Conservation (phyloP, 1,140 invertebrate genomes). For the roundworm (Caenorhabditis elegans) region DNA sequence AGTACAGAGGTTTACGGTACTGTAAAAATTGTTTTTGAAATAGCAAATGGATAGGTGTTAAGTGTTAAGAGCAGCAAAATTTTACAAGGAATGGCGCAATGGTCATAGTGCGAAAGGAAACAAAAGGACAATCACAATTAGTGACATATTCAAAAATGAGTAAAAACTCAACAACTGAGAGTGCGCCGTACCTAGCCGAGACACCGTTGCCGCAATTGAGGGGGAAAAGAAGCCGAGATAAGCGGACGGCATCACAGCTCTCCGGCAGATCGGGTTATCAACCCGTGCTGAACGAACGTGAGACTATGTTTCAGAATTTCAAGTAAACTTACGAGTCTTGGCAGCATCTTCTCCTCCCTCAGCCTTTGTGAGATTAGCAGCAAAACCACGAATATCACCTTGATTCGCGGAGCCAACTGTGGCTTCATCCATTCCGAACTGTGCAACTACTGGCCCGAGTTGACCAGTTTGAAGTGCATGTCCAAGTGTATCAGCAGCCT, state of each 20-base stretch:
- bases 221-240: slow-evolving; percentile 21
- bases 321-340: background rate
- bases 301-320: background rate
- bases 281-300: background rate
- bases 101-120: background rate
- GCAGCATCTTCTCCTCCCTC: background rate
- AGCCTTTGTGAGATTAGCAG: slow-evolving; percentile 23
- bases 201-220: slow-evolving; percentile 13
- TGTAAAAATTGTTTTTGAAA: too few species aligned
- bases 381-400: slow-evolving; percentile 43
- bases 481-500: slow-evolving; percentile 45
- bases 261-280: background rate
- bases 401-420: slow-evolving; percentile 9
- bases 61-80: background rate
- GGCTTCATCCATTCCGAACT: slow-evolving; percentile 42
- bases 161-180: background rate
- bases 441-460: slow-evolving; percentile 45
- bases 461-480: slow-evolving; percentile 51
- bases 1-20: background rate
- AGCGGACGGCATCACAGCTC: background rate
- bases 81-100: background rate
- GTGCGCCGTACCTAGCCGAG: slow-evolving; percentile 17
- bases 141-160: background rate
- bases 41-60: background rate
- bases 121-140: background rate